phyloP scores from a whole-genome alignment of 2,797 vertebrate genomes.

The Helicolenus hilgendorfi region DNA sequence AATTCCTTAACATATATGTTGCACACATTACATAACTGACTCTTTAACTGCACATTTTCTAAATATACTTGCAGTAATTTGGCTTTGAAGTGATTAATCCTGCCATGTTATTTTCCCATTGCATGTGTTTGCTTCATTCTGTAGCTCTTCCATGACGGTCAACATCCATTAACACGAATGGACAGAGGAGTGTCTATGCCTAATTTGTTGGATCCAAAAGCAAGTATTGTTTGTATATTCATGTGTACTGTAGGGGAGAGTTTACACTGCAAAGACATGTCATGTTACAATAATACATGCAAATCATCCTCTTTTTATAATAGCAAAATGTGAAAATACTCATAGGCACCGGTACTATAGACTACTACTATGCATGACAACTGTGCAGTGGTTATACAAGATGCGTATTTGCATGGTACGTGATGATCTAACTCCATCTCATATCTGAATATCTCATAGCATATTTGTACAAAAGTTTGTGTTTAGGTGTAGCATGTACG shows the following conservation, averaged over 20 bases:
- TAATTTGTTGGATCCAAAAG: conserved; percentile 98
- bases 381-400: neutral
- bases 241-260: neutral
- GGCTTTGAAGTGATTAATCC: conserved; percentile 17
- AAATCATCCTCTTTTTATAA: neutral
- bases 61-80: conserved; percentile 11
- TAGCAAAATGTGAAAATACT: neutral
- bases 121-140: conserved; percentile 79
- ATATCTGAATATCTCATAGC: neutral
- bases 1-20: neutral
- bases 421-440: neutral
- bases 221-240: conserved; percentile 89
- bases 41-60: neutral
- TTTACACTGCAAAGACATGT: neutral
- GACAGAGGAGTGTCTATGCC: conserved; percentile 98
- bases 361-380: neutral
- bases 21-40: neutral
- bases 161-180: conserved; percentile 92
- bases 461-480: neutral
- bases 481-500: neutral
- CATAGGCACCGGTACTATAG: neutral
- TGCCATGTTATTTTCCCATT: conserved; percentile 14
- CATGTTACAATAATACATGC: neutral
- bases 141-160: conserved; percentile 91
- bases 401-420: neutral